Evolutionary conservation across 2,888 invertebrate genomes (phyloP).

Genomic region (Panzeria rudis): DNA sequence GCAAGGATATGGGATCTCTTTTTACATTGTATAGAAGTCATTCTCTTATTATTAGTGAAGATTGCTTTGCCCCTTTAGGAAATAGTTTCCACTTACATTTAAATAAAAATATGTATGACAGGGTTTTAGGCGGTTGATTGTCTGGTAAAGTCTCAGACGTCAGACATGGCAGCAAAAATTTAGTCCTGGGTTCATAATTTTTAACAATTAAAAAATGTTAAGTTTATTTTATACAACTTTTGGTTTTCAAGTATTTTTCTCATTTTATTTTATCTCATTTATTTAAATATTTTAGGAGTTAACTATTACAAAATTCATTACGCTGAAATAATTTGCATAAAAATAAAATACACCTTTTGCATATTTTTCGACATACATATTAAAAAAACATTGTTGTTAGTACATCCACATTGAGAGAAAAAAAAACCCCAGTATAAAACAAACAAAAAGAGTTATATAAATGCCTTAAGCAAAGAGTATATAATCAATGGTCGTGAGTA

Average conservation of each 20-base stretch:
- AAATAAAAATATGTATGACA: too few species aligned
- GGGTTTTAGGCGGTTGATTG: too few species aligned
- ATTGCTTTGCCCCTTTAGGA: too few species aligned
- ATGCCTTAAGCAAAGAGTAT: too few species aligned
- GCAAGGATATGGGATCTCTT: too few species aligned
- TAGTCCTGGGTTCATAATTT: too few species aligned
- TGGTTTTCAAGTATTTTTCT: neutral
- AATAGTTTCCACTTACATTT: too few species aligned
- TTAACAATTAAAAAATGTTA: too few species aligned
- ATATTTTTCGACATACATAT: neutral
- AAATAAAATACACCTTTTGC: constrained; percentile 13
- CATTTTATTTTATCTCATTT: neutral
- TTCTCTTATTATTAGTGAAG: too few species aligned
- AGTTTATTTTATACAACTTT: neutral
- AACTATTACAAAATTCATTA: constrained; percentile 25
- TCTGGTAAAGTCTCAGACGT: too few species aligned
- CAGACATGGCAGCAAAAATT: too few species aligned
- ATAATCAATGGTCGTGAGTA: neutral
- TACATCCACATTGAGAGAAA: neutral
- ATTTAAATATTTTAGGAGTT: neutral
- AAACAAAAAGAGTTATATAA: constrained; percentile 28
- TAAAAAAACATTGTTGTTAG: constrained; percentile 4
- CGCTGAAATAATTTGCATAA: constrained; percentile 52
- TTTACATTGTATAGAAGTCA: too few species aligned
- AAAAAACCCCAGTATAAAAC: constrained; percentile 5